Evolutionary conservation across 2,888 invertebrate genomes (phyloP).

Genomic region (Agriopis aurantiaria): DNA sequence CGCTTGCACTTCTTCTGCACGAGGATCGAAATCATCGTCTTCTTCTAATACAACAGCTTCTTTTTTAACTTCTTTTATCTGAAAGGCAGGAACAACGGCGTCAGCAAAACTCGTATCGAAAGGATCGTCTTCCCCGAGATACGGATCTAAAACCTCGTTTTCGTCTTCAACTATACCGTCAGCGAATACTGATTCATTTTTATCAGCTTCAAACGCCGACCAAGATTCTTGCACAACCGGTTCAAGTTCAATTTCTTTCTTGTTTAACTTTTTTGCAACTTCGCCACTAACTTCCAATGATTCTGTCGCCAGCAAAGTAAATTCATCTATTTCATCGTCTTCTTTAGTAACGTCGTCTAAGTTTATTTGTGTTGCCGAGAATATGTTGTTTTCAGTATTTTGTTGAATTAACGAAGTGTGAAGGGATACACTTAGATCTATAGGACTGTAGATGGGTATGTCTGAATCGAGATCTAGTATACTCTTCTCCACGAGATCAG

Average conservation of each 20-base stretch:
- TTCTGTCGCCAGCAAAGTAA: slow-evolving; percentile 92
- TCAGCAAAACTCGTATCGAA: slow-evolving; percentile 95
- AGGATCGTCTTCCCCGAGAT: slow-evolving; percentile 90
- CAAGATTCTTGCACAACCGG: slow-evolving; percentile 86
- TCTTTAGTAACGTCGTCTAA: slow-evolving; percentile 52
- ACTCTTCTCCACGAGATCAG: slow-evolving; percentile 89
- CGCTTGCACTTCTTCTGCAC: slow-evolving; percentile 85
- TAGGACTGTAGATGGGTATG: slow-evolving; percentile 88
- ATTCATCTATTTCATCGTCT: slow-evolving; percentile 91
- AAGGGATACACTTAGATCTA: slow-evolving; percentile 90
- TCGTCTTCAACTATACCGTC: slow-evolving; percentile 80
- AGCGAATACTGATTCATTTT: slow-evolving; percentile 77
- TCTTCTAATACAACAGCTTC: slow-evolving; percentile 76
- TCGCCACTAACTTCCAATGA: slow-evolving; percentile 88
- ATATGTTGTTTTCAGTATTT: slow-evolving; percentile 49
- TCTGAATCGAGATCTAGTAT: slow-evolving; percentile 92
- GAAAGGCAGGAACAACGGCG: slow-evolving; percentile 87
- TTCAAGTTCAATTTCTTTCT: slow-evolving; percentile 71
- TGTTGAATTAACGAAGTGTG: slow-evolving; percentile 84
- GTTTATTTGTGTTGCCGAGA: neutral
- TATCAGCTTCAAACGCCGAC: slow-evolving; percentile 89
- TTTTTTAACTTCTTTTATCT: slow-evolving; percentile 74
- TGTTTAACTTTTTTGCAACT: slow-evolving; percentile 73
- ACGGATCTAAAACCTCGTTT: slow-evolving; percentile 76
- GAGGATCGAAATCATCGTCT: slow-evolving; percentile 88